Conservation (phyloP, 2,797 vertebrate genomes). For the Miichthys miiuy region DNA sequence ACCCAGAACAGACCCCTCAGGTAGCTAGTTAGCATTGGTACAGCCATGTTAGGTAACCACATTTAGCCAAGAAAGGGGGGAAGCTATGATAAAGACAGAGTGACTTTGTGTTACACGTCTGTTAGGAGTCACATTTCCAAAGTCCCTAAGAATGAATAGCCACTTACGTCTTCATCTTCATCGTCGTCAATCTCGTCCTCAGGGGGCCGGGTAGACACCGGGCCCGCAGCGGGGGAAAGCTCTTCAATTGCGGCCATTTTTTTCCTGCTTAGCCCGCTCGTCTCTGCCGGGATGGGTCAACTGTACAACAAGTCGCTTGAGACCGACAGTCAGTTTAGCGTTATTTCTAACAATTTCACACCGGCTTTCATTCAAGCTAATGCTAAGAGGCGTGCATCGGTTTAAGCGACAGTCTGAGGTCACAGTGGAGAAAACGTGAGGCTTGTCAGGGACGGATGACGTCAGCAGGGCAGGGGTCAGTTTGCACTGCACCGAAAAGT, state of each 20-base stretch:
- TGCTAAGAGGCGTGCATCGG: slow-evolving; percentile 30
- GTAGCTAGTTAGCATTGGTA: slow-evolving; percentile 13
- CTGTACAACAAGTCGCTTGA: neutral
- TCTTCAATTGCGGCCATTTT: slow-evolving; percentile 83
- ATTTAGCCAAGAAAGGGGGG: fast-evolving
- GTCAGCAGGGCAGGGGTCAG: slow-evolving; percentile 55
- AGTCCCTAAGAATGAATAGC: fast-evolving
- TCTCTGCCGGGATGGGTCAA: slow-evolving; percentile 7
- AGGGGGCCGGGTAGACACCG: slow-evolving; percentile 79
- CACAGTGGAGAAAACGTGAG: slow-evolving; percentile 75
- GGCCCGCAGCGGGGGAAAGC: slow-evolving; percentile 83
- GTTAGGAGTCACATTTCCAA: fast-evolving
- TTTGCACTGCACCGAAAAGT: neutral
- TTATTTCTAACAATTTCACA: neutral
- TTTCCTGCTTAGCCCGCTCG: slow-evolving; percentile 49
- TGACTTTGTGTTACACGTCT: fast-evolving
- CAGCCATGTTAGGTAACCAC: neutral
- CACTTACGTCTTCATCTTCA: slow-evolving; percentile 86
- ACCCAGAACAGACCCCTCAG: neutral
- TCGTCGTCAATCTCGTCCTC: slow-evolving; percentile 88
- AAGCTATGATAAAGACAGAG: fast-evolving
- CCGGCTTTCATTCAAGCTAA: slow-evolving; percentile 24
- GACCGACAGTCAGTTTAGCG: neutral
- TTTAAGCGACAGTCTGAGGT: slow-evolving; percentile 76
- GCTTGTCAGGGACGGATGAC: slow-evolving; percentile 68